Base-by-base conservation (phyloP, 1,140 invertebrate genomes). In the Neodiprion lecontei region DNA sequence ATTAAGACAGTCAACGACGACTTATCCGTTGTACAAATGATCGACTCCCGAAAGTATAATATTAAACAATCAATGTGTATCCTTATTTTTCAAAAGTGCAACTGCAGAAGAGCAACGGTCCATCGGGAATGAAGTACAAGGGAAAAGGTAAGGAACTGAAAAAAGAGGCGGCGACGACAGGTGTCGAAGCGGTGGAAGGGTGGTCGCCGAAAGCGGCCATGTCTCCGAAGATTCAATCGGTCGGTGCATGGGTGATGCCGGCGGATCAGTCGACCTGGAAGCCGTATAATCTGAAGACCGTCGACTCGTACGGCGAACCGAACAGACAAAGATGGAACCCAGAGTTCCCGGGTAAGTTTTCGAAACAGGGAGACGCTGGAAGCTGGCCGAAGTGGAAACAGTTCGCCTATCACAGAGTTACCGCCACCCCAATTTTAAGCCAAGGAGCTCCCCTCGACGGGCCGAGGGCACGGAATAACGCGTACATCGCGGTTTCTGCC, bases 351-450 rank as follows among this genome's bases (percentile, higher is more conserved):
- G 72, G 69, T 23, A 70, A 48, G 9, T 83, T 79, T 65, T 75
- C 69, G 68, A 82, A 84, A 17, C 50, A 79, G 0, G 69, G 77
- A 1, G 77, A 76, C n/a, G 74, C 80, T 0, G 77, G 79, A 0
- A 81, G 79, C 14, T 85, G 83, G 83, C 81, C 84, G 0, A 87
- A 86, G 67, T 88, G 85, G 85, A 86, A 86, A 66, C 85, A 87
- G 69, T 88, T 88, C 72, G 82, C 83, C 0, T 88, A 88, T 47
- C 85, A 88, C 74, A 83, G 83, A 65, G 83, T 88, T 0, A 86
- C 86, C 0, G 77, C 81, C 0, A 70, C 79, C 23, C 85, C 86
- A 0, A 76, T 83, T 0, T 79, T 79, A 0, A 85, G 85, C 28
- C 72, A 82, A 0, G 84, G 84, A 0, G 75, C 79, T 14, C 77